These are phyloP conservation scores for Orbicella faveolata DNA, from an alignment of 64 coral and sea anemone genomes.

Conservation along the genomic window DNA sequence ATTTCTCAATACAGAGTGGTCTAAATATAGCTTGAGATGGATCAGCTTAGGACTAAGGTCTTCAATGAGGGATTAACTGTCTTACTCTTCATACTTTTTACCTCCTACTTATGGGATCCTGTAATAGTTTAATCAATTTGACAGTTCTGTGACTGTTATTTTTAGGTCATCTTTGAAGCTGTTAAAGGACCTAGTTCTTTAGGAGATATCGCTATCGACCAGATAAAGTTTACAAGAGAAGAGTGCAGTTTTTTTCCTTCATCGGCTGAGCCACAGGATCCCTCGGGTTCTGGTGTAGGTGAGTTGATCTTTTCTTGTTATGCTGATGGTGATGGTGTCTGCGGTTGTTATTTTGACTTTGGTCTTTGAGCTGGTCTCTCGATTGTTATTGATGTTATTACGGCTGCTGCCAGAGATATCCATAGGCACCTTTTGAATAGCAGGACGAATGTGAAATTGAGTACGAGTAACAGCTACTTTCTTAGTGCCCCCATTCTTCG, in stretches of 20 bases:
- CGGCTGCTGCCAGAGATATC: no score
- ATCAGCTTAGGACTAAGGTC: no score
- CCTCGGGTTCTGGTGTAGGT: not conserved
- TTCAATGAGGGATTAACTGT: no score
- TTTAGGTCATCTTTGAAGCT: conserved; percentile 44
- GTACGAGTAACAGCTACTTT: no score
- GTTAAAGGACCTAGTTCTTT: not conserved
- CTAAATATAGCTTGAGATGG: no score
- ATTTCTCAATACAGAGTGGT: no score
- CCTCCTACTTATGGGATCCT: no score
- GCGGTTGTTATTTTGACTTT: not conserved
- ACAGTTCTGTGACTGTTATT: not conserved
- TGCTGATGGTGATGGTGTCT: not conserved
- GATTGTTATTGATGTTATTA: no score
- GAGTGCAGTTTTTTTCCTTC: not conserved
- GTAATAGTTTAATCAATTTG: not conserved
- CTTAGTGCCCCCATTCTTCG: no score
- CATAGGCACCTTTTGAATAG: no score
- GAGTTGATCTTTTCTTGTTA: not conserved
- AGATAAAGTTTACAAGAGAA: conserved; percentile 25
- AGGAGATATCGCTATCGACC: conserved; percentile 36
- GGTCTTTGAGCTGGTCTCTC: not conserved
- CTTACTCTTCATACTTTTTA: no score
- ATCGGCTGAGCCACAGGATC: not conserved
- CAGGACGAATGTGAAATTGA: no score